Evolutionary conservation across 2,797 vertebrate genomes (phyloP).

Genomic region (Prionace glauca): DNA sequence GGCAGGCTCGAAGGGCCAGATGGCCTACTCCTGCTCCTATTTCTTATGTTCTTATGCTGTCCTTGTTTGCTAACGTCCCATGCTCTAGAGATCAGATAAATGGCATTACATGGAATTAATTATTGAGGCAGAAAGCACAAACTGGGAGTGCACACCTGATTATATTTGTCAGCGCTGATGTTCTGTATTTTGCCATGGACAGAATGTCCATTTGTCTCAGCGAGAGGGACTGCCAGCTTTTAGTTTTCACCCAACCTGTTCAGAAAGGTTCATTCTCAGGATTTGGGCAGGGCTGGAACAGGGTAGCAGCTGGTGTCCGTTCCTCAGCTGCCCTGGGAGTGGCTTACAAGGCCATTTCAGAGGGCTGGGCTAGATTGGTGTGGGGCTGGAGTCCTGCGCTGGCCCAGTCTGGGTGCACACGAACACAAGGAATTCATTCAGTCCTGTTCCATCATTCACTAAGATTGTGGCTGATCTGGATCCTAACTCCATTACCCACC

Average conservation of each 20-base stretch:
- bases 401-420: neutral
- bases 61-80: neutral
- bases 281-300: neutral
- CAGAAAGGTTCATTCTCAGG: neutral
- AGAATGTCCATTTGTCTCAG: neutral
- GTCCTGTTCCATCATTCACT: neutral
- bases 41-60: too few relatives aligned
- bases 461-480: neutral
- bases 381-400: neutral
- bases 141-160: neutral
- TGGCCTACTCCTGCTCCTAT: too few relatives aligned
- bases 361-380: too few relatives aligned
- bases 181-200: neutral
- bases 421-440: neutral
- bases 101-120: neutral
- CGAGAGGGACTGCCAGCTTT: neutral
- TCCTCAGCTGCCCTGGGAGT: neutral
- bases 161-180: neutral
- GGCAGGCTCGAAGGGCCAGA: too few relatives aligned
- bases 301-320: neutral
- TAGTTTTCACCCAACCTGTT: neutral
- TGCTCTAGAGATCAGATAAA: neutral
- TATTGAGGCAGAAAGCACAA: neutral
- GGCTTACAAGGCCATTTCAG: too few relatives aligned
- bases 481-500: neutral